Evolutionary conservation across 1,140 invertebrate genomes (phyloP), one percentile per base, ranked within the genome.

Genomic region (Copidosoma floridanum): DNA sequence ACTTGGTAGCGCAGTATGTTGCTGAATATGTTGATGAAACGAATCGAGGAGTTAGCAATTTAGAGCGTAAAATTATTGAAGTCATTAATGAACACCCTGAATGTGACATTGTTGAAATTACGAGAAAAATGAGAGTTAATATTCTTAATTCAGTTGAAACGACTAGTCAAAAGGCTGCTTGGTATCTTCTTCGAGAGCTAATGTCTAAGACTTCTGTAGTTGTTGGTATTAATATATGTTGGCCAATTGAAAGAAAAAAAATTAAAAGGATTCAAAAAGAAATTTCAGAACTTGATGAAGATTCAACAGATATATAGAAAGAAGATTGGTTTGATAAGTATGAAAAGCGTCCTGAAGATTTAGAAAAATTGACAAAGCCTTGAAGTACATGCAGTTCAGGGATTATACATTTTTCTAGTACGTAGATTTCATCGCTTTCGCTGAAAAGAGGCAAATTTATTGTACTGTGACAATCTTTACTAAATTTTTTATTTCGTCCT

Each of bases 151-250:
- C 65, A 60, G 69, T 75, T 50, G 77, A 79, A 53, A 78, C 77
- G 63, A 67, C 72, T 56, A 67, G 70, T 3, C 77, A 78, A 69
- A 77, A 79, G 70, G 77, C 76, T 53, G 78, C 76, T 46, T 79
- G 76, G 75, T 79, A 73, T 71, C 35, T 78, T n/a, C 51, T 73
- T 46, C 32, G 61, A 4, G 53, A 66, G 37, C 65, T 62, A 26
- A 70, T 71, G 67, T 64, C 57, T 11, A 68, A 67, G 65, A 23
- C 12, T 26, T 71, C 64, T 8, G 26, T 43, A 10, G 14, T 65
- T 50, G 61, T 63, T 21, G 64, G 62, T 56, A 78, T 80, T 2
- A 70, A 71, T 27, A 81, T 77, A 21, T 60, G 72, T 6, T 74
- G 70, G 71, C 74, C 74, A 14, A 63, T 63, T 3, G 55, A 69